These are phyloP conservation scores for Pegoplata infirma DNA, from an alignment of 2,888 invertebrate genomes.

Conservation along the genomic window DNA sequence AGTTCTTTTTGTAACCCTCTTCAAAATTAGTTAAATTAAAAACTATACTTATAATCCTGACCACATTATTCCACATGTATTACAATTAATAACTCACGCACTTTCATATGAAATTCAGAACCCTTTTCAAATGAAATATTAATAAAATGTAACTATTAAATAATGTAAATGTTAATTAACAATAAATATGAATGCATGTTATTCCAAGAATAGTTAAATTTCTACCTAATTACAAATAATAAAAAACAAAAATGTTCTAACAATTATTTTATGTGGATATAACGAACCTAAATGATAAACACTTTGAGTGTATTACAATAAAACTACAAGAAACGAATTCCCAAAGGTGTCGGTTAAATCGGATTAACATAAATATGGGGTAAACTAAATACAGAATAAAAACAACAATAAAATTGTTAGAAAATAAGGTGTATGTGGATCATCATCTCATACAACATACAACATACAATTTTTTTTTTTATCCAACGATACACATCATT, in stretches of 20 bases:
- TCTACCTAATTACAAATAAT: neutral
- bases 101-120: neutral
- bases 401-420: slow-evolving; percentile 15
- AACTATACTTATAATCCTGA: neutral
- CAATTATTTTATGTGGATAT: neutral
- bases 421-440: slow-evolving; percentile 43
- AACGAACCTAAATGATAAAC: neutral
- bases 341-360: slow-evolving; percentile 56
- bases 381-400: slow-evolving; percentile 27
- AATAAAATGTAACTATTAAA: slow-evolving; percentile 38
- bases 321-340: too few relatives aligned
- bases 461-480: neutral
- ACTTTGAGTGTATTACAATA: neutral
- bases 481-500: neutral
- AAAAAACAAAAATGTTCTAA: neutral
- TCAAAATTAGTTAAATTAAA: neutral
- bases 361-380: slow-evolving; percentile 55
- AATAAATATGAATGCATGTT: slow-evolving; percentile 16
- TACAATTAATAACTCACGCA: neutral
- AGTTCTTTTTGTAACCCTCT: too few relatives aligned
- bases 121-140: neutral
- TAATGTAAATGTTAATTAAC: slow-evolving; percentile 45
- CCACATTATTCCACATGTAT: too few relatives aligned
- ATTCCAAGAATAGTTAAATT: slow-evolving; percentile 35
- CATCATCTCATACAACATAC: neutral